Conservation (phyloP, 53 echinoderm and acorn worm species). For the Astropecten irregularis region DNA sequence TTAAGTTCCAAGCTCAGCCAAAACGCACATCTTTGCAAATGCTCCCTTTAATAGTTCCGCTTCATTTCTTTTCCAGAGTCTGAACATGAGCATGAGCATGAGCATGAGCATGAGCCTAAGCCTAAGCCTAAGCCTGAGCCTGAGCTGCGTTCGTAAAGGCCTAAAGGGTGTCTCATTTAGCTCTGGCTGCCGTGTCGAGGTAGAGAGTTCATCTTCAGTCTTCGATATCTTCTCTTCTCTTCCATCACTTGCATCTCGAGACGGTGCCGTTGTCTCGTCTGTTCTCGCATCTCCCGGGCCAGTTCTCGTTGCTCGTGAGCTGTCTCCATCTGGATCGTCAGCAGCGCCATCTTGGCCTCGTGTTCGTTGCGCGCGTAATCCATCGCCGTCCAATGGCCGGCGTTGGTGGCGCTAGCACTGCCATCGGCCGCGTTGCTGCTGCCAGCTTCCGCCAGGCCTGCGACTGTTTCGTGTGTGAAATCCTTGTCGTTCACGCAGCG, state of each 20-base stretch:
- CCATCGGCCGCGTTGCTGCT: background rate
- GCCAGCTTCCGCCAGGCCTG: background rate
- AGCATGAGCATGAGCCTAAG: no score
- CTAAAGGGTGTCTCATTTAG: no score
- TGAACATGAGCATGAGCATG: no score
- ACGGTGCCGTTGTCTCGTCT: constrained; percentile 30
- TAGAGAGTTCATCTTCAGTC: constrained; percentile 22
- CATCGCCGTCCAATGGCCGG: background rate
- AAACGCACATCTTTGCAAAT: no score
- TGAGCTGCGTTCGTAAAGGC: no score
- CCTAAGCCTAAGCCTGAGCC: no score
- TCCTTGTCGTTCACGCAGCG: background rate
- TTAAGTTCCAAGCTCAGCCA: no score
- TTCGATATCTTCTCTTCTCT: constrained; percentile 34
- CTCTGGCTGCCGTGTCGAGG: background rate
- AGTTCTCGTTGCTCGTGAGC: constrained; percentile 42
- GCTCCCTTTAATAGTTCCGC: no score
- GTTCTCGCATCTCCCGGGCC: constrained; percentile 43
- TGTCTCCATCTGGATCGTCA: constrained; percentile 46
- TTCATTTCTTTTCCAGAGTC: no score
- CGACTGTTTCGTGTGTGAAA: constrained; percentile 32
- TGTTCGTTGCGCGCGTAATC: constrained; percentile 25
- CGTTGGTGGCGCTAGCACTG: background rate
- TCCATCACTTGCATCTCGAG: constrained; percentile 34
- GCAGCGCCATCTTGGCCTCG: constrained; percentile 48